Evolutionary conservation across 2,113 vertebrate species (phyloP).

Genomic region (Dromaius novaehollandiae): DNA sequence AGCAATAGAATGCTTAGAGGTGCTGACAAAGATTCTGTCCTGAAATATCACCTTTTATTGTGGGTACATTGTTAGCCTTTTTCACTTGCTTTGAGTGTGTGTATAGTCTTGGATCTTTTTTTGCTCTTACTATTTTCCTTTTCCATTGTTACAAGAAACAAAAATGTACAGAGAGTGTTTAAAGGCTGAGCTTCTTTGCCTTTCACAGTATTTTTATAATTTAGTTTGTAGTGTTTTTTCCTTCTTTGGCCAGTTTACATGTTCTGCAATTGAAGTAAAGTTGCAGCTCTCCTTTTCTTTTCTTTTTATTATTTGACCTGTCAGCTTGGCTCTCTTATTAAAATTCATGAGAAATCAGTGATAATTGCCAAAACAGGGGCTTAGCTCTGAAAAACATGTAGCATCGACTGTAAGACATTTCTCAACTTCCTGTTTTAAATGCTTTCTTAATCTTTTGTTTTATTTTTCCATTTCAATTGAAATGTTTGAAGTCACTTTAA

Average conservation of each 20-base stretch:
- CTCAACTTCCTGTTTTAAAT: background rate
- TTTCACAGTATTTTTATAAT: background rate
- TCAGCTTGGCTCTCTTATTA: background rate
- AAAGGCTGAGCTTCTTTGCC: background rate
- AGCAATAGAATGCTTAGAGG: background rate
- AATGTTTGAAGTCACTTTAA: background rate
- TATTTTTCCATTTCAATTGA: conserved; percentile 1
- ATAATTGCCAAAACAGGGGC: background rate
- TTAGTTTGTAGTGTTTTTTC: background rate
- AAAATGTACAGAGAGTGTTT: background rate
- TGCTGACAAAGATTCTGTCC: background rate
- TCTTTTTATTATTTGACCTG: background rate
- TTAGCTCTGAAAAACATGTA: conserved; percentile 9
- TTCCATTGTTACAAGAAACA: background rate
- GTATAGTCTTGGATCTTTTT: background rate
- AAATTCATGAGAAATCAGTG: background rate
- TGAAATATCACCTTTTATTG: background rate
- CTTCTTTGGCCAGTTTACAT: background rate
- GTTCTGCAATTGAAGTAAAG: background rate
- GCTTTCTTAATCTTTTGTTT: background rate
- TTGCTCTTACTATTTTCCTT: background rate
- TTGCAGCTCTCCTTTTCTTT: background rate
- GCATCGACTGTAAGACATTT: background rate
- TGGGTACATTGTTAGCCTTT: background rate
- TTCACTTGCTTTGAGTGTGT: background rate